Percentiles rank a stretch among this genome's conserved stretches.
These are phyloP conservation scores for Apogon hyalosoma DNA, from an alignment of 2,797 vertebrate genomes.

Conservation along the genomic window DNA sequence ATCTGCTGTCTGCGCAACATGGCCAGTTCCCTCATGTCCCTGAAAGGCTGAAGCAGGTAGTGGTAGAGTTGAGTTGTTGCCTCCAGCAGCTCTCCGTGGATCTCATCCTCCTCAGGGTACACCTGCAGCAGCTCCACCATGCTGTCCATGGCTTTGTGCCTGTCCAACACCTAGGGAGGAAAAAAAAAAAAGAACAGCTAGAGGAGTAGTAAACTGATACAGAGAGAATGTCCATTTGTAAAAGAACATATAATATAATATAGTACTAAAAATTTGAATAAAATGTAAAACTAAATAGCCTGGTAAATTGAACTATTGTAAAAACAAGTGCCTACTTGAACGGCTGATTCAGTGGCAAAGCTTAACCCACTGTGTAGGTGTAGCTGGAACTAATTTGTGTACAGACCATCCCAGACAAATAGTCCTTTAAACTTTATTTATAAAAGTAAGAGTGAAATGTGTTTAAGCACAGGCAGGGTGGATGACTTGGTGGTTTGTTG, in stretches of 20 bases:
- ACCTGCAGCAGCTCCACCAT: constrained; percentile 96
- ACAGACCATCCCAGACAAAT: no score
- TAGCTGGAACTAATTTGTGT: no score
- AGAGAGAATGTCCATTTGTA: background rate
- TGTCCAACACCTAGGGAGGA: constrained; percentile 89
- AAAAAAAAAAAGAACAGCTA: background rate
- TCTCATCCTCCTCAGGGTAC: constrained; percentile 95
- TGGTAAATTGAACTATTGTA: no score
- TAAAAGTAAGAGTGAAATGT: constrained; percentile 6
- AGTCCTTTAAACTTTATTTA: background rate
- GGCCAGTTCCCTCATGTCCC: constrained; percentile 97
- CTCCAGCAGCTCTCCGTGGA: constrained; percentile 91
- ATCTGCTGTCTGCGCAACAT: constrained; percentile 97
- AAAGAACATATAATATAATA: background rate
- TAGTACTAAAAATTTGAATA: no score
- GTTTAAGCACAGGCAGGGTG: background rate
- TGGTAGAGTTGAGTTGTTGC: constrained; percentile 96
- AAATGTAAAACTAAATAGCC: no score
- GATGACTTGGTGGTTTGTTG: constrained; percentile 4
- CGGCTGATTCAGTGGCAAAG: no score
- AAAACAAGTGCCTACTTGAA: no score
- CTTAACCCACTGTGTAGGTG: no score
- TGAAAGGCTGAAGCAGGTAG: constrained; percentile 96
- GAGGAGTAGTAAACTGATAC: background rate
- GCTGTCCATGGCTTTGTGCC: constrained; percentile 92